A percentile compares a stretch with the other conserved stretches of the same genome.
Conservation (phyloP, 2,797 vertebrate species). For the Tenualosa thibaudeaui region DNA sequence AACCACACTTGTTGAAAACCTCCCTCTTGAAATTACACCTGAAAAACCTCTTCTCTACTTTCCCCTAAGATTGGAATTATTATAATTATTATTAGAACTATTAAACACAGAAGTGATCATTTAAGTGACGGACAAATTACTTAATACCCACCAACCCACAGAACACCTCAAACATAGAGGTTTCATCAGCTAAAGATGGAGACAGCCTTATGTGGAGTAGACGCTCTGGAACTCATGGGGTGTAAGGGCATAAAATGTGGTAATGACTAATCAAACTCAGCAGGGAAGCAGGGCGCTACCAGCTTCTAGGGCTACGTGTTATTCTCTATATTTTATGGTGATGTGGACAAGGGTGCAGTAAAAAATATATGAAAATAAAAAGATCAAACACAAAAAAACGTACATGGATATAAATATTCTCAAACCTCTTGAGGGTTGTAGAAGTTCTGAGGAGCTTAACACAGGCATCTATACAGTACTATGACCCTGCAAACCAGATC, state of each 20-base stretch:
- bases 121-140: neutral
- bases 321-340: neutral
- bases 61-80: conserved; percentile 14
- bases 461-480: conserved; percentile 51
- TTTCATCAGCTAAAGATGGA: neutral
- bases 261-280: conserved; percentile 68
- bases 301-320: neutral
- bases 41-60: conserved; percentile 36
- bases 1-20: conserved; percentile 57
- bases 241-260: conserved; percentile 65
- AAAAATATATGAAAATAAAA: conserved; percentile 44
- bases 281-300: conserved; percentile 43
- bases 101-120: neutral
- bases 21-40: conserved; percentile 45
- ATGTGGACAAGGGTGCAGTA: neutral
- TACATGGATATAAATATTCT: conserved; percentile 67
- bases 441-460: conserved; percentile 59
- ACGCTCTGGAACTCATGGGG: conserved; percentile 60
- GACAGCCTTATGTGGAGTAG: neutral
- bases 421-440: conserved; percentile 64
- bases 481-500: conserved; percentile 52
- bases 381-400: conserved; percentile 64
- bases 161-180: neutral
- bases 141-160: conserved; percentile 5
- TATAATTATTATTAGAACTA: neutral